Base-by-base conservation (phyloP, 2,113 vertebrate species). In the Calyptomena viridis region DNA sequence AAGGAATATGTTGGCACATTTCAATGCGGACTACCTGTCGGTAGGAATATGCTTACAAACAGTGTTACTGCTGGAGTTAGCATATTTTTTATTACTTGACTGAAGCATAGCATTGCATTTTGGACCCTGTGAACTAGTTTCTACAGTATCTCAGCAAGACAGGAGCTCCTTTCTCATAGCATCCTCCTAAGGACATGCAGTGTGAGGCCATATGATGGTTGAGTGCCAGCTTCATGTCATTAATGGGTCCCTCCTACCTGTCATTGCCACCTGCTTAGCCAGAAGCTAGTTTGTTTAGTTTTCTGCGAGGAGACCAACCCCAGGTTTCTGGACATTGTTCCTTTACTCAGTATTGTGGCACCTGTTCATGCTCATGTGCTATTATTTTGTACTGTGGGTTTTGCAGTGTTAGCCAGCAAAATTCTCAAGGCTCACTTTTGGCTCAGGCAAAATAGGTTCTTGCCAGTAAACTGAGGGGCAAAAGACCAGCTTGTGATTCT, bases 191-290 rank as follows among this genome's bases (percentile, higher is more conserved):
- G 7, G 22, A 30, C 9, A 64, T 56, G 76, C 1, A 19, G 2
- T 46, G 46, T 28, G 60, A 42, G 35, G 24, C 2, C 0, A 0
- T 42, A 5, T 3, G 37, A 11, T 6, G 8, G 7, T 2, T 55
- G 30, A 40, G 15, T 80, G 59, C 5, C 69, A 59, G 21, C 18
- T 31, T 73, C 14, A 0, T 2, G 27, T 39, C 33, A 71, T 53
- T 44, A 44, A 20, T 3, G 9, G 14, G 8, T 68, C 39, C n/a
- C 42, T 90, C 35, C 47, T 59, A 7, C 44, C 60, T 60, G 33
- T 74, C 42, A 53, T 77, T 77, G 62, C 11, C 56, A 71, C n/a
- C 9, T 87, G 12, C 33, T 85, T 55, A 42, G 44, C 1, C 5
- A 68, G 44, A 68, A 89, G 28, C 14, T 53, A 60, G 23, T 33